Conservation (phyloP, 2,797 vertebrate species). For the Danionella dracula region DNA sequence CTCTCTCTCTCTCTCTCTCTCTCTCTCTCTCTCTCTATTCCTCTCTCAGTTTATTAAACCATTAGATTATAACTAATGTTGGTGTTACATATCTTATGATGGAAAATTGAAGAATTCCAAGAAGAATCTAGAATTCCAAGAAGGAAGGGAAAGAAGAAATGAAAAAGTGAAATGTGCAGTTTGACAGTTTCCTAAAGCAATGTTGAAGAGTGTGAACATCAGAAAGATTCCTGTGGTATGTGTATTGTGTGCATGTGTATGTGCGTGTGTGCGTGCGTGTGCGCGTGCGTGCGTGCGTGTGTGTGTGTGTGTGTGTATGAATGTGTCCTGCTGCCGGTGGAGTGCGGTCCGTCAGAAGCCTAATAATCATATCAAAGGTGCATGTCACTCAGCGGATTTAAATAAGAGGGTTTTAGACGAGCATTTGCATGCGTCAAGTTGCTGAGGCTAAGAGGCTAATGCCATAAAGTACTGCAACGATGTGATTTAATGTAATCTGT, state of each 20-base stretch:
- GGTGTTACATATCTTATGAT: no score
- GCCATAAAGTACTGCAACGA: conserved; percentile 90
- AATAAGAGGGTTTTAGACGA: conserved; percentile 93
- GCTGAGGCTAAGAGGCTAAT: conserved; percentile 97
- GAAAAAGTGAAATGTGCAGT: no score
- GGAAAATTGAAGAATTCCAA: no score
- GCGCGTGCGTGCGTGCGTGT: no score
- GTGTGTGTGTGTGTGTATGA: conserved; percentile 61
- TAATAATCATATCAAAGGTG: conserved; percentile 99
- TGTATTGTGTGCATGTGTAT: no score
- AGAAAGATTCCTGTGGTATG: conserved; percentile 84
- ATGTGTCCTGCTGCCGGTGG: conserved; percentile 80
- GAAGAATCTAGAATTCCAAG: not conserved
- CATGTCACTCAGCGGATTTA: conserved; percentile 97
- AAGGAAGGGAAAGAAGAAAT: not conserved
- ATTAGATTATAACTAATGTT: no score
- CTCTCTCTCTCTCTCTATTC: no score
- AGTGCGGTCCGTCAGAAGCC: conserved; percentile 94
- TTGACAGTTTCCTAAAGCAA: conserved; percentile 59
- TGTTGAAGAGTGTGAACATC: conserved; percentile 84
- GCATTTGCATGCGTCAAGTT: conserved; percentile 94
- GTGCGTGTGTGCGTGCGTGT: no score
- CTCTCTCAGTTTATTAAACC: no score
- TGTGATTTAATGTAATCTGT: conserved; percentile 99
- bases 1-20: no score